Evolutionary conservation across 2,797 vertebrate genomes (phyloP), one percentile per base, ranked within the genome.

Genomic region (Enteromius afrohamiltoni): DNA sequence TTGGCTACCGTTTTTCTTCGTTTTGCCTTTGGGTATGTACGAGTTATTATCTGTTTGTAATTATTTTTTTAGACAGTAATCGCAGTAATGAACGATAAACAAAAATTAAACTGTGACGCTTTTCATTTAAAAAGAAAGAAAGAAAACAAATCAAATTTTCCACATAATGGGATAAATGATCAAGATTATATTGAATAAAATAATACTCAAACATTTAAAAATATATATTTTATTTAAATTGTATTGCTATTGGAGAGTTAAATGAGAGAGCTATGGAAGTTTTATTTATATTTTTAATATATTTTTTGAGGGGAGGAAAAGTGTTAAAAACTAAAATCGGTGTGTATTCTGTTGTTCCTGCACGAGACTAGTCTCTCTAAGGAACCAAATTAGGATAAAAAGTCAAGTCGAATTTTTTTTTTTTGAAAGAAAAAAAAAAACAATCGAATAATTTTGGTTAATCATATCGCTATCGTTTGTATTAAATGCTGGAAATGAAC

Each of bases 1-100:
- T 90, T 99, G 98, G 98, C 94, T 99, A 83, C 98, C 98, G 0
- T 99, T 99, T 92, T 99, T 99, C 95, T 97, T 99, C 90, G 95
- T 99, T 80, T 93, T 99, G 77, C 97, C 98, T 0, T 91, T 99
- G 23, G 98, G 98, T 99, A 94, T 90, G 97, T 94, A 29, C 4
- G 2, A 37, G 21, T 26, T 37, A 62, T 26, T 80, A 5, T 68
- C 6, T 85, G 7, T 73, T 40, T 58, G 55, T 37, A 45, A 0
- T 42, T 42, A 10, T 42, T 45, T 45, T 45, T 77, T 77, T 11
- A 8, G 6, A 29, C 26, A 2, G 29, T 29, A 64, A 64, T 64
- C 8, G 3, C 45, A 13, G 3, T 3, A 45, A 45, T 45, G 45
- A 45, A 45, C 45, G 45, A 45, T 45, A 11, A 45, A 45, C 42